Conservation (phyloP, 2,888 invertebrate genomes). For the Halocaridina rubra region DNA sequence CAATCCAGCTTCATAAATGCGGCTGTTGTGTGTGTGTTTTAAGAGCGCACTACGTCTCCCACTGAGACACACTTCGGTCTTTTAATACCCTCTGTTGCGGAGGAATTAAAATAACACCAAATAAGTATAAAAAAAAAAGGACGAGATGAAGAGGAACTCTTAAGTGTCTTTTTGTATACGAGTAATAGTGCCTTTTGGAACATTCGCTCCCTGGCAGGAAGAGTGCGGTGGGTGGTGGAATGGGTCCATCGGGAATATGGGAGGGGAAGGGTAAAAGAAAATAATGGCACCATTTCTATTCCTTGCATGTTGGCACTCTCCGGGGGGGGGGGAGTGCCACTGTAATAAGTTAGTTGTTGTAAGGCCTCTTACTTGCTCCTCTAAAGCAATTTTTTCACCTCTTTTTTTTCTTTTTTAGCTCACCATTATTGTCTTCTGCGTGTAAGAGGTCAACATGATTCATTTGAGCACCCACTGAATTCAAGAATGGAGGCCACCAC, state of each 20-base stretch:
- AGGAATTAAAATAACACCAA: too few relatives aligned
- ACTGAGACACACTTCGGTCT: too few relatives aligned
- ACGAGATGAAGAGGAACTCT: too few relatives aligned
- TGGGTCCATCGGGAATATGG: not conserved
- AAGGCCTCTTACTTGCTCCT: constrained; percentile 29
- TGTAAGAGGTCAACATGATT: constrained; percentile 52
- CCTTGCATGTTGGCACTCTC: not conserved
- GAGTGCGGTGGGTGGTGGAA: not conserved
- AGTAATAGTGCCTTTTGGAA: too few relatives aligned
- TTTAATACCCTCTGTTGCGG: too few relatives aligned
- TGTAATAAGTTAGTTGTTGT: constrained; percentile 50
- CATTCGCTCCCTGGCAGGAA: too few relatives aligned
- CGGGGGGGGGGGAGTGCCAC: too few relatives aligned
- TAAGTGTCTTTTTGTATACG: too few relatives aligned
- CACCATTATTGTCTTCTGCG: constrained; percentile 16
- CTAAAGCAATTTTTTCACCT: not conserved
- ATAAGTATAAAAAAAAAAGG: too few relatives aligned
- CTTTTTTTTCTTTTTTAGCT: constrained; percentile 7
- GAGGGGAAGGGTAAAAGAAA: not conserved
- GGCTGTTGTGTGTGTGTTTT: too few relatives aligned
- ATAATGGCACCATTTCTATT: constrained; percentile 29
- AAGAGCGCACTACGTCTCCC: too few relatives aligned
- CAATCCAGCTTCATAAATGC: too few relatives aligned
- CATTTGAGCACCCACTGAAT: constrained; percentile 54
- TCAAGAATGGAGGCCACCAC: constrained; percentile 50